A percentile compares a stretch with the other conserved stretches of the same genome.
Evolutionary conservation across 2,797 vertebrate species (phyloP).

Genomic region (Sebastes diaconus): DNA sequence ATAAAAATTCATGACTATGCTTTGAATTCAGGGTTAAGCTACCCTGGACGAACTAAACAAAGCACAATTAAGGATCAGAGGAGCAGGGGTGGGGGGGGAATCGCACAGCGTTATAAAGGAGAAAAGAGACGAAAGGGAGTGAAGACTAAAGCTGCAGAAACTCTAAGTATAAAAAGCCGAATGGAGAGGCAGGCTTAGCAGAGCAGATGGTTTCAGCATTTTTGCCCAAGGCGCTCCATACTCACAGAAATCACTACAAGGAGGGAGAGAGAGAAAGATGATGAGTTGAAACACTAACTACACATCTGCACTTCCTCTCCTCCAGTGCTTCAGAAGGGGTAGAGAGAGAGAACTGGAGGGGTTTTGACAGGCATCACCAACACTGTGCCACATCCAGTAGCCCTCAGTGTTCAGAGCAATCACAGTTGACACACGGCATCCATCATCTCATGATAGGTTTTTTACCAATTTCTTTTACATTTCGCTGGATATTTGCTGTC

Average conservation of each 20-base stretch:
- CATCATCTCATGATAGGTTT: conserved; percentile 39
- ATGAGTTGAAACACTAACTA: conserved; percentile 61
- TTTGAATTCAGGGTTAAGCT: conserved; percentile 20
- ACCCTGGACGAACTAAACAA: conserved; percentile 22
- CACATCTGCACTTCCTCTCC: conserved; percentile 71
- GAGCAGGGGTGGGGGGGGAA: background rate
- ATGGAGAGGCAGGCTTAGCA: conserved; percentile 50
- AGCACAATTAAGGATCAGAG: conserved; percentile 8
- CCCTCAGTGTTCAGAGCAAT: conserved; percentile 38
- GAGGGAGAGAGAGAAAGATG: conserved; percentile 46
- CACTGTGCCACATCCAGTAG: conserved; percentile 22
- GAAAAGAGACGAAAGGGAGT: background rate
- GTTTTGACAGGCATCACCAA: conserved; percentile 57
- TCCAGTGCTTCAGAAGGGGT: conserved; percentile 41
- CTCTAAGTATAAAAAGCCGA: conserved; percentile 39
- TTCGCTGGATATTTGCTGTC: conserved; percentile 11
- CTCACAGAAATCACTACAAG: conserved; percentile 67
- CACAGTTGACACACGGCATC: conserved; percentile 56
- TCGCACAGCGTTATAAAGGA: background rate
- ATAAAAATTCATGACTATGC: background rate
- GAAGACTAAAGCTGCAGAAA: conserved; percentile 28
- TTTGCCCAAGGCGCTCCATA: conserved; percentile 65
- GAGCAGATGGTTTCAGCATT: conserved; percentile 77
- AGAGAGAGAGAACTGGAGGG: conserved; percentile 36
- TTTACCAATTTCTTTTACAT: conserved; percentile 21